Conservation (phyloP, 2,888 invertebrate genomes). For the Terebella lapidaria region DNA sequence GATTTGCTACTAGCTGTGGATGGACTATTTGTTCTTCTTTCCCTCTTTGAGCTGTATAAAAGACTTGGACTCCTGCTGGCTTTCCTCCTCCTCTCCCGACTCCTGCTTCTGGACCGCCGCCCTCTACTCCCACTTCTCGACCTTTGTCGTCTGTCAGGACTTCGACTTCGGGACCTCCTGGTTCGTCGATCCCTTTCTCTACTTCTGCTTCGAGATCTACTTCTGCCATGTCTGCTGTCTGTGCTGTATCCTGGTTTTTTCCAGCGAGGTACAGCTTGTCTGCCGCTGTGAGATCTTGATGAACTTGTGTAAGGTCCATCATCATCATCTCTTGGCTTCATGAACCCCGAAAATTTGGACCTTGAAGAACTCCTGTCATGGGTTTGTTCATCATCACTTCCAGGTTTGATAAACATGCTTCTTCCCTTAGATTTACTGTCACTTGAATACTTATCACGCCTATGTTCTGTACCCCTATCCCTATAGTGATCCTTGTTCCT, state of each 20-base stretch:
- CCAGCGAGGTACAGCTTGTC: no score
- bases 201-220: no score
- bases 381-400: not conserved
- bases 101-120: not conserved
- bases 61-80: not conserved
- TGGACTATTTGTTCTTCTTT: no score
- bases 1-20: no score
- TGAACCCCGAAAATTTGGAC: not conserved
- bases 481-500: not conserved
- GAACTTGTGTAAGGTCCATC: no score
- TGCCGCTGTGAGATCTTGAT: no score
- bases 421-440: no score
- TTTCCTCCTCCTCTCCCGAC: conserved; percentile 4
- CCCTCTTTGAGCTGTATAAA: no score
- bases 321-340: not conserved
- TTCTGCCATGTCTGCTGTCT: no score
- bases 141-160: not conserved
- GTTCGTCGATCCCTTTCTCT: conserved; percentile 4
- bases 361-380: not conserved
- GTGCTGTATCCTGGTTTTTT: no score
- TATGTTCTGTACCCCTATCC: not conserved
- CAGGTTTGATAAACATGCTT: no score
- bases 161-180: no score
- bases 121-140: conserved; percentile 5
- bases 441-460: not conserved